Percentiles rank a stretch among this genome's conserved stretches.
phyloP scores from a whole-genome alignment of 2,113 vertebrate species.

The Gadus macrocephalus region DNA sequence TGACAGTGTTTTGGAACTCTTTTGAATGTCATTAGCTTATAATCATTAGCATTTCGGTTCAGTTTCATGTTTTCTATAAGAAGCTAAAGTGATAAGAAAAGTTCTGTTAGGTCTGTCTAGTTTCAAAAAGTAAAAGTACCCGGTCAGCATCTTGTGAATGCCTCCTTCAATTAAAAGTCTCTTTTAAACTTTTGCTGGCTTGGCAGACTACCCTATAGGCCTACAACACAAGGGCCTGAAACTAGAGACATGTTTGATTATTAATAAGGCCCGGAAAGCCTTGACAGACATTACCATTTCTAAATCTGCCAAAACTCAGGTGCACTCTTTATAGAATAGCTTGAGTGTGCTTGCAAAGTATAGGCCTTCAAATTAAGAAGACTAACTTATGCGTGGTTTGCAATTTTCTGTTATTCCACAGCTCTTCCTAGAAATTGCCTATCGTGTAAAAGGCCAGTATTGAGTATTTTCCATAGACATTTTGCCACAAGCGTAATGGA shows the following conservation, averaged over 20 bases:
- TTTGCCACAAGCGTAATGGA: too few relatives aligned
- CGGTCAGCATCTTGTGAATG: neutral
- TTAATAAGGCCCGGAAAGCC: slow-evolving; percentile 42
- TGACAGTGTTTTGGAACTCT: too few relatives aligned
- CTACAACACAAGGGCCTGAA: slow-evolving; percentile 40
- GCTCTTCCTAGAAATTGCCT: neutral
- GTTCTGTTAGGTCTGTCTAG: too few relatives aligned
- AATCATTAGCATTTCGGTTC: neutral
- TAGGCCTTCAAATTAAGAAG: neutral
- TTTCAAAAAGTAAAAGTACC: too few relatives aligned
- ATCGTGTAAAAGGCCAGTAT: neutral
- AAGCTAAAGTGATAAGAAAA: too few relatives aligned
- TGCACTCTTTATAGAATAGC: neutral
- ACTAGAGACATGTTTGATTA: slow-evolving; percentile 47
- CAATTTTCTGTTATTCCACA: too few relatives aligned
- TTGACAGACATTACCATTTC: slow-evolving; percentile 16
- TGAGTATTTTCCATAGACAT: too few relatives aligned
- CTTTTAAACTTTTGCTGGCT: slow-evolving; percentile 18
- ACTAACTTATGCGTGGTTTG: too few relatives aligned
- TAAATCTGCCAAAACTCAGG: neutral
- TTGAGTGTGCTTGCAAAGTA: neutral
- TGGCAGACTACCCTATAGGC: slow-evolving; percentile 1
- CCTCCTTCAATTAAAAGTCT: slow-evolving; percentile 14
- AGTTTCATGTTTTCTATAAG: neutral
- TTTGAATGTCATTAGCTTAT: neutral